Evolutionary conservation across 2,797 vertebrate genomes (phyloP), one percentile per base, ranked within the genome.

Genomic region (Pipistrellus nathusii): DNA sequence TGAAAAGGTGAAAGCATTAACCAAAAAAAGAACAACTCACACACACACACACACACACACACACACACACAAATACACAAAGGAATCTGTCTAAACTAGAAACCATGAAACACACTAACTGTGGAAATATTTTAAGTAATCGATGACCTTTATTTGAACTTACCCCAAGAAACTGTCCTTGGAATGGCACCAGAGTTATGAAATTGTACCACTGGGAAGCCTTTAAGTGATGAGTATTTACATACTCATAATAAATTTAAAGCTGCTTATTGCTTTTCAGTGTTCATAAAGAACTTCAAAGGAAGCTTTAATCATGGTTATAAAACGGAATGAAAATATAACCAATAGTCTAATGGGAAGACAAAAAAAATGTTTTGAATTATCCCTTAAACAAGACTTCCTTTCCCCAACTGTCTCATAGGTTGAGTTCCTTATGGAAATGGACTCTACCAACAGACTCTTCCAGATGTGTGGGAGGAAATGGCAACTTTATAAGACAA

Each of bases 351-450:
- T 27, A 12, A 77, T 11, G 30, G 27, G 51, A 92, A 92, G 30
- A 81, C 41, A 88, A 88, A 90, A 82, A 92, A 82, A 81, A 92
- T 82, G 8, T 75, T 92, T 78, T 64, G 20, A 8, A 69, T 62
- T 57, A 64, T 73, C 48, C 32, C 32, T 91, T 91, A 27, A 41
- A 44, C 9, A 87, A 68, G 10, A 85, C 25, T 75, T 93, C 66
- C 90, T 92, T 38, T 53, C 55, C 59, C 59, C 44, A 71, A 27
- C n/a, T 76, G 2, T 62, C 20, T 84, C 13, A 78, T 78, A 57
- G 44, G 51, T n/a, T 93, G 62, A n/a, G 18, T 90, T 86, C 18
- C 90, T 96, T 38, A 35, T 17, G 46, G 6, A 76, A 84, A 68
- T 14, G 10, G 14, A 85, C 14, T 53, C 64, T 27, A 75, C 48